phyloP scores from a whole-genome alignment of 2,113 vertebrate genomes.

The Tupaia tana region DNA sequence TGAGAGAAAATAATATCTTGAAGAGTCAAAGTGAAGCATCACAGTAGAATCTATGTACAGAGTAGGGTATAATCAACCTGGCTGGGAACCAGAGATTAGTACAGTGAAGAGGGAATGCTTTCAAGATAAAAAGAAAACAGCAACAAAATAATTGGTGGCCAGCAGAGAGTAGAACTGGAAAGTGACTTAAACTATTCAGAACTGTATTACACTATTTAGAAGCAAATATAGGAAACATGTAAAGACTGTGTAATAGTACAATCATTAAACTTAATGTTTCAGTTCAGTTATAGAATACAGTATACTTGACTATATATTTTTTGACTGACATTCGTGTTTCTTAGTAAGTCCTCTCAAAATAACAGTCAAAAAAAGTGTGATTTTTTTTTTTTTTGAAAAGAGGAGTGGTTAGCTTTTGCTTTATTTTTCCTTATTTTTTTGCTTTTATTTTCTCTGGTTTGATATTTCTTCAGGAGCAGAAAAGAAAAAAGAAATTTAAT shows the following conservation, averaged over 20 bases:
- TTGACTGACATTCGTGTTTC: background rate
- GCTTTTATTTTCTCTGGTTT: background rate
- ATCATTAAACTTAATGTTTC: background rate
- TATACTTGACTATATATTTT: background rate
- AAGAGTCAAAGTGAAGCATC: background rate
- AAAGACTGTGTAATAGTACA: background rate
- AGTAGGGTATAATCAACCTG: background rate
- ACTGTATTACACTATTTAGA: background rate
- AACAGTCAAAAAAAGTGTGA: background rate
- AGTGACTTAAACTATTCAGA: background rate
- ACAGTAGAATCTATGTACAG: background rate
- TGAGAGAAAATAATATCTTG: background rate
- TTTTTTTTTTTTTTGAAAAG: background rate
- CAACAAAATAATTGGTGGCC: background rate
- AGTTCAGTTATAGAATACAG: background rate
- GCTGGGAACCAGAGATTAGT: background rate
- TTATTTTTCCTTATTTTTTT: constrained; percentile 1
- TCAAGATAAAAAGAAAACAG: background rate
- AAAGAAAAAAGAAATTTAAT: background rate
- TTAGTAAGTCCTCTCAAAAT: background rate
- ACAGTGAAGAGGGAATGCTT: background rate
- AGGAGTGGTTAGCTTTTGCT: background rate
- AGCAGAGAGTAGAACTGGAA: background rate
- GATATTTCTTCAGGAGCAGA: background rate
- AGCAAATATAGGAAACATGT: background rate